Base-by-base conservation (phyloP, 2,797 vertebrate species). In the Odontamblyopus rebecca region DNA sequence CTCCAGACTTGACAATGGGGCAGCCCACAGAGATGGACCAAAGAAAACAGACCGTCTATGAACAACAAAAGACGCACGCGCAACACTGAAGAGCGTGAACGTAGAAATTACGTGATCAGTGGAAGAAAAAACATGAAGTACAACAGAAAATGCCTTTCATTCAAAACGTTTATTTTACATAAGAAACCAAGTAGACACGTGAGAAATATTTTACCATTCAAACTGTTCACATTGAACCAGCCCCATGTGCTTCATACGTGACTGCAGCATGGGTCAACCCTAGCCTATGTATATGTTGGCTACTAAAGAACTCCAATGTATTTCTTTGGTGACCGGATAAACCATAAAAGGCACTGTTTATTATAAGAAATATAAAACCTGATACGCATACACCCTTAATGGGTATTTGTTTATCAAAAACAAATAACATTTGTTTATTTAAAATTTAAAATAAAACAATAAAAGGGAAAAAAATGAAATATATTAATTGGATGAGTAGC, bases 1-100 rank as follows among this genome's bases (percentile, higher is more conserved):
- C 88, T 90, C 84, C 88, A 71, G 73, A 78, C 70, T 84, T 91
- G 93, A 94, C 93, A 94, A 94, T 92, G 83, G 92, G 68, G 71
- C 83, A 56, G 86, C 90, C 89, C 85, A 92, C 82, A 92, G 91
- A 94, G 87, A 93, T 93, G 91, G 89, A 91, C 85, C 23, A 23
- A 23, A 23, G 23, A 23, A 23, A 23, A 23, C 23, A 23, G 23
- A 23, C 23, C 23, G 23, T 23, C 23, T 23, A 85, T 84, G 82
- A 82, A 82, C 80, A 82, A 87, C 82, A 82, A 80, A 82, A 87
- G 48, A 0, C 91, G 91, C 91, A 89, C 86, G 91, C 89, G 89
- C 88, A 65, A 9, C 0, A 15, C 13, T 3, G 16, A 48, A 48
- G 3, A 48, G 44, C 44, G 44, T 15, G 13, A 16, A 48, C 13